Base-by-base conservation (phyloP, 2,797 vertebrate species). In the Hirundo rustica region DNA sequence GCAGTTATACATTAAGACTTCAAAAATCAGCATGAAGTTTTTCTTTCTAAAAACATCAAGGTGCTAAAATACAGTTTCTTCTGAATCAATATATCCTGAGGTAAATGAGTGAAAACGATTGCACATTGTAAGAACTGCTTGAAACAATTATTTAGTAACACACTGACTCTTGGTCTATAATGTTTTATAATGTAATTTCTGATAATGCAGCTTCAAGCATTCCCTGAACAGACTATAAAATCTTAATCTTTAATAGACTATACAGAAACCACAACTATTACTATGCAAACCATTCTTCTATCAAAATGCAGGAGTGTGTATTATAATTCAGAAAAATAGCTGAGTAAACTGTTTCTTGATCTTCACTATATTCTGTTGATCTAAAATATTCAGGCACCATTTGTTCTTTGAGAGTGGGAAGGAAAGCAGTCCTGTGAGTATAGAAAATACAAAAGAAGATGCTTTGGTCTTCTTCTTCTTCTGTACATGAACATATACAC, bases 341-440 rank as follows among this genome's bases (percentile, higher is more conserved):
- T 95, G 83, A 96, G 61, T 75, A 75, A 95, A 90, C 92, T 81
- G 54, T 85, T 93, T 73, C 68, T 92, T 88, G 32, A 74, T 95
- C 36, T 91, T 84, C 62, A 53, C 26, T 53, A n/a, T 55, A 66
- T 40, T 50, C 45, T 84, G 32, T 87, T 64, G 93, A 95, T 95
- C 74, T 92, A 92, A 97, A 89, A 88, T 76, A 92, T 36, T 93
- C 74, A 87, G 85, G 81, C 58, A 87, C 57, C 44, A 84, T 86
- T 94, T 90, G 75, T 87, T 95, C 58, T 64, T 73, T 4, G 4
- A 84, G 42, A 96, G 36, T 73, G 86, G 67, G 71, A 91, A 96
- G 72, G 66, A 95, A 58, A 93, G 81, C 19, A 72, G 71, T 50
- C 67, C 72, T 92, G 74, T 68, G 83, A 38, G 34, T 77, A 76